Percentiles rank a stretch among this genome's conserved stretches.
phyloP scores from a whole-genome alignment of 2,888 invertebrate genomes.

The Slavum lentiscoides region DNA sequence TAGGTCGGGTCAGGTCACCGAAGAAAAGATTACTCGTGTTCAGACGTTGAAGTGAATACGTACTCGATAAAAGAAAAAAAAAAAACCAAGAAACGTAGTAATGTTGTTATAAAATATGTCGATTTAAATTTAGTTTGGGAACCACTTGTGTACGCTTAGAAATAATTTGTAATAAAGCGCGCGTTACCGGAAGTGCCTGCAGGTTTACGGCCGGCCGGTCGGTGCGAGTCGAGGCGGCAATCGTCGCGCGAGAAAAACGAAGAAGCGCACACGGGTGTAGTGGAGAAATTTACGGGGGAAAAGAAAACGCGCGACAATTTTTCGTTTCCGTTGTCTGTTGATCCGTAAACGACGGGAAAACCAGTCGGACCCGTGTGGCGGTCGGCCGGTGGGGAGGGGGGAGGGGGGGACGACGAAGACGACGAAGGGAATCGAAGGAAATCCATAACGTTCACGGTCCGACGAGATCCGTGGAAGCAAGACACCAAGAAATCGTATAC shows the following conservation, averaged over 20 bases:
- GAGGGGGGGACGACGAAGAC: too few relatives aligned
- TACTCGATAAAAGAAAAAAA: too few relatives aligned
- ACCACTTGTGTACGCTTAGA: background rate
- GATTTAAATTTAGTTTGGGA: too few relatives aligned
- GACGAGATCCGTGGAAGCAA: constrained; percentile 52
- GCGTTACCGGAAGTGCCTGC: constrained; percentile 38
- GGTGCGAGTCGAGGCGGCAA: constrained; percentile 3
- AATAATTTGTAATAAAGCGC: background rate
- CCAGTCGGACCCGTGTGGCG: too few relatives aligned
- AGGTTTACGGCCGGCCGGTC: constrained; percentile 28
- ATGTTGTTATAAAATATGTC: too few relatives aligned
- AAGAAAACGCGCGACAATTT: constrained; percentile 25
- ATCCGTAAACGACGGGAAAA: constrained; percentile 42
- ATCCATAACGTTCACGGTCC: constrained; percentile 52
- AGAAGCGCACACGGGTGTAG: too few relatives aligned
- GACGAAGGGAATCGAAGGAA: background rate
- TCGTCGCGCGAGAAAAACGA: too few relatives aligned
- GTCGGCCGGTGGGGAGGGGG: too few relatives aligned
- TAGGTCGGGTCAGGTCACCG: too few relatives aligned
- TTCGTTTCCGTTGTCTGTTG: constrained; percentile 48
- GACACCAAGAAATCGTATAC: constrained; percentile 51
- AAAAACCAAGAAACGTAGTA: too few relatives aligned
- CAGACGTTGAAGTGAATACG: too few relatives aligned
- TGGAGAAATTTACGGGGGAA: background rate
- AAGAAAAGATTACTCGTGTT: too few relatives aligned